Percentiles rank a stretch among this genome's conserved stretches.
Evolutionary conservation across 1,140 invertebrate genomes (phyloP).

Genomic region (Proales similis): DNA sequence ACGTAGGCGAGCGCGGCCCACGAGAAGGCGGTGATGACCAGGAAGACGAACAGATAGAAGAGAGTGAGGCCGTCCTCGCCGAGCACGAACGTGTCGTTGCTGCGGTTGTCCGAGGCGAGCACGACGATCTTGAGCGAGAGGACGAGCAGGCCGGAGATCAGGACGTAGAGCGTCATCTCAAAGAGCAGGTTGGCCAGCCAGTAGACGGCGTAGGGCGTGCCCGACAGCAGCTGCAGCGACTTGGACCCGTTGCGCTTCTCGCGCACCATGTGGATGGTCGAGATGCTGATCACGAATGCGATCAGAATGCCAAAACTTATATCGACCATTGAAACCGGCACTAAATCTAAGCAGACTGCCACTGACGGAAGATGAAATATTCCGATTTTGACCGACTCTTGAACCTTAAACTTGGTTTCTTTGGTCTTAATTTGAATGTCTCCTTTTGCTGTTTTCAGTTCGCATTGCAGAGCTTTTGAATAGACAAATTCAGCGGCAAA

Average conservation of each 20-base stretch:
- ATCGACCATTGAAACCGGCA: constrained; percentile 33
- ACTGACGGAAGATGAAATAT: too few relatives aligned
- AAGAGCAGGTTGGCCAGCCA: constrained; percentile 30
- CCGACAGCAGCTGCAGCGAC: constrained; percentile 19
- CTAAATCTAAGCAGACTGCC: constrained; percentile 17
- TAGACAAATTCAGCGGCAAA: too few relatives aligned
- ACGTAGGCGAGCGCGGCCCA: constrained; percentile 3
- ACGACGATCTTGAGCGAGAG: constrained; percentile 20
- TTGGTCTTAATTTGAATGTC: constrained; percentile 16
- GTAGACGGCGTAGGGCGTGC: neutral
- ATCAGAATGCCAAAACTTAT: constrained; percentile 4
- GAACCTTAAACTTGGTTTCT: constrained; percentile 24
- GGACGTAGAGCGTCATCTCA: constrained; percentile 6
- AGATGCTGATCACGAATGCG: constrained; percentile 15
- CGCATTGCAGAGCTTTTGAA: too few relatives aligned
- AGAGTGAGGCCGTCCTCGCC: constrained; percentile 5
- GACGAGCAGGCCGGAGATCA: neutral
- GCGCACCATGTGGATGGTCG: constrained; percentile 1
- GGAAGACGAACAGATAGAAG: constrained; percentile 15
- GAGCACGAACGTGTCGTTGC: constrained; percentile 11
- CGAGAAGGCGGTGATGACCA: constrained; percentile 11
- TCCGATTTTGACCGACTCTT: too few relatives aligned
- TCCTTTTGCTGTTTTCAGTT: too few relatives aligned
- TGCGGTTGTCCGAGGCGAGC: neutral
- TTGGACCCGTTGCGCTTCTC: constrained; percentile 25